Evolutionary conservation across 2,888 invertebrate species (phyloP), one percentile per base, ranked within the genome.

Genomic region (Orthosia gracilis): DNA sequence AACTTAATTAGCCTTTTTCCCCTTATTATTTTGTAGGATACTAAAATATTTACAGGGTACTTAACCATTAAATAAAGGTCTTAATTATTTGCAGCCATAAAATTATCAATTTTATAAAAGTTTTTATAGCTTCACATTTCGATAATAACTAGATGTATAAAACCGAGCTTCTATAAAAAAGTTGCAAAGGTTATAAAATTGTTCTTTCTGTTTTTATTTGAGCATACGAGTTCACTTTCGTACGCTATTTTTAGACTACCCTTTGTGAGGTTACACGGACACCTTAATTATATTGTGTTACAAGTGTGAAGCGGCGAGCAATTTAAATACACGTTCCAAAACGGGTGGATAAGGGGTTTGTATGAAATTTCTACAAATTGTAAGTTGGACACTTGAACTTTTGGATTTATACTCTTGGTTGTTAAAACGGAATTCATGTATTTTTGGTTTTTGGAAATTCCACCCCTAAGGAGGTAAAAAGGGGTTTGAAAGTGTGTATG

Each of bases 211-310:
- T 59, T 64, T 72, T 78, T 73, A 76, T 64, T 69, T 55, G 7
- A 57, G 50, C 13, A 12, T 13, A 12, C n/a, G 64, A 50, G 15
- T 66, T 62, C 13, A 45, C 73, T 62, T 76, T 61, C 3, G 4
- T 21, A 58, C 1, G 47, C 3, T 72, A 65, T 79, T 87, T 77
- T 75, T 63, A 75, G 64, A 55, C 55, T 13, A 49, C 0, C 12
- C 13, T 72, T 66, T 64, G 57, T 9, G 31, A 50, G 15, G n/a
- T 17, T 58, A 31, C 3, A 63, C 0, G 50, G 31, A 18, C n/a
- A n/a, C 26, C 5, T 55, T 57, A 17, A 47, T 11, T 13, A n/a
- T 31, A 15, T 55, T 64, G 26, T 47, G 40, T 68, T 68, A 1
- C 12, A 74, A 76, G 76, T 69, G 15, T 21, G 13, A 26, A 62